Evolutionary conservation across 1,140 invertebrate species (phyloP).

Genomic region (Euura lappo): DNA sequence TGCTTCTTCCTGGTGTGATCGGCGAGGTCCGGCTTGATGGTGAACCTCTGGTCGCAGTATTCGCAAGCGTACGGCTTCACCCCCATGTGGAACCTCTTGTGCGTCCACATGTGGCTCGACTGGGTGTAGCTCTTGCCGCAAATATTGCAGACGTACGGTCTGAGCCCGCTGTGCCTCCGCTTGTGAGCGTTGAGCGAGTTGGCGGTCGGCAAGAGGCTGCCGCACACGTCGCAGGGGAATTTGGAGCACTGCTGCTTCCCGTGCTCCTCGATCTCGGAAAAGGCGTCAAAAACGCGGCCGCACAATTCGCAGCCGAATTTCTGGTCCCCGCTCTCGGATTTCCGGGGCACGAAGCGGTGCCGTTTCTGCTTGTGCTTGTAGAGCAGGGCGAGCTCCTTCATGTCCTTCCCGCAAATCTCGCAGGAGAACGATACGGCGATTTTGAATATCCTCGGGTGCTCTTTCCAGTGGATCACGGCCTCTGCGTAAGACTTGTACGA

Average conservation of each 20-base stretch:
- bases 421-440: conserved; percentile 36
- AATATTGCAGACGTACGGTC: conserved; percentile 66
- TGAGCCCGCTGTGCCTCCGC: conserved; percentile 56
- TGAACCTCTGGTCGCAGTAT: conserved; percentile 68
- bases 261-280: conserved; percentile 54
- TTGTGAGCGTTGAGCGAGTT: conserved; percentile 53
- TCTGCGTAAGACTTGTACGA: conserved; percentile 58
- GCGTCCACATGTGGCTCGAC: conserved; percentile 68
- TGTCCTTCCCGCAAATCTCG: conserved; percentile 39
- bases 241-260: conserved; percentile 42
- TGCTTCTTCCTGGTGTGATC: conserved; percentile 72
- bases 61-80: conserved; percentile 68
- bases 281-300: conserved; percentile 46
- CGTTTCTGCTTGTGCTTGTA: conserved; percentile 55
- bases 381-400: conserved; percentile 37
- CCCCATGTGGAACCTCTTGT: conserved; percentile 67
- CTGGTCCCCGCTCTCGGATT: conserved; percentile 35
- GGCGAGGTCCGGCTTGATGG: conserved; percentile 70
- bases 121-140: conserved; percentile 68
- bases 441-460: conserved; percentile 48
- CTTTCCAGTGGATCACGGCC: conserved; percentile 62
- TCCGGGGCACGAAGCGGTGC: conserved; percentile 35
- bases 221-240: conserved; percentile 40
- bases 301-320: conserved; percentile 59
- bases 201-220: conserved; percentile 42